phyloP scores from a whole-genome alignment of 2,888 invertebrate species.

The Eupithecia inturbata region DNA sequence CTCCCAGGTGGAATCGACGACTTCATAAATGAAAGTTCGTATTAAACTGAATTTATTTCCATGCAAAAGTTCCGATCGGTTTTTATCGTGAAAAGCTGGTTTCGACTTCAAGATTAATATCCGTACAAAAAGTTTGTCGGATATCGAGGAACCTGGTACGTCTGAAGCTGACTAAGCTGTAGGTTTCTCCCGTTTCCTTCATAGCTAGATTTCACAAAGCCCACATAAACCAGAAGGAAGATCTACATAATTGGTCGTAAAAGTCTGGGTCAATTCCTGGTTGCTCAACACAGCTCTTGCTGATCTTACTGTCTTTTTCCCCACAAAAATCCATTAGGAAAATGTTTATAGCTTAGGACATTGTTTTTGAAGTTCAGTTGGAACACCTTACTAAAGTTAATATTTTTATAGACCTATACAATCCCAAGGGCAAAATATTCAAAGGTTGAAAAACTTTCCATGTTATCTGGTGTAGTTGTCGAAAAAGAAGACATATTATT shows the following conservation, averaged over 20 bases:
- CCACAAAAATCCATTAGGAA: background rate
- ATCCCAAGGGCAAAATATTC: conserved; percentile 36
- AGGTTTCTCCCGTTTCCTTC: background rate
- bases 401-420: conserved; percentile 33
- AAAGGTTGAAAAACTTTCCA: conserved; percentile 36
- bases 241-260: background rate
- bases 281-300: background rate
- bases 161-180: background rate
- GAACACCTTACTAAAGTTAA: conserved; percentile 35
- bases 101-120: conserved; percentile 2
- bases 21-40: conserved; percentile 28
- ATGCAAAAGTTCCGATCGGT: background rate
- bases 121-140: background rate
- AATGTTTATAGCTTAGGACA: conserved; percentile 8
- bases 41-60: conserved; percentile 22
- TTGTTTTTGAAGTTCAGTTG: conserved; percentile 32
- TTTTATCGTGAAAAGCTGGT: background rate
- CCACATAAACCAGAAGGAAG: background rate
- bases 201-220: background rate
- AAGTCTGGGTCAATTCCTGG: background rate
- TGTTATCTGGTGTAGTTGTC: conserved; percentile 31
- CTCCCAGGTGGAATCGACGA: conserved; percentile 24
- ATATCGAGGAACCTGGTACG: background rate
- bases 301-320: background rate
- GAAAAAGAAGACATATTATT: conserved; percentile 34